phyloP scores from a whole-genome alignment of 2,797 vertebrate species.

The Takifugu rubripes region DNA sequence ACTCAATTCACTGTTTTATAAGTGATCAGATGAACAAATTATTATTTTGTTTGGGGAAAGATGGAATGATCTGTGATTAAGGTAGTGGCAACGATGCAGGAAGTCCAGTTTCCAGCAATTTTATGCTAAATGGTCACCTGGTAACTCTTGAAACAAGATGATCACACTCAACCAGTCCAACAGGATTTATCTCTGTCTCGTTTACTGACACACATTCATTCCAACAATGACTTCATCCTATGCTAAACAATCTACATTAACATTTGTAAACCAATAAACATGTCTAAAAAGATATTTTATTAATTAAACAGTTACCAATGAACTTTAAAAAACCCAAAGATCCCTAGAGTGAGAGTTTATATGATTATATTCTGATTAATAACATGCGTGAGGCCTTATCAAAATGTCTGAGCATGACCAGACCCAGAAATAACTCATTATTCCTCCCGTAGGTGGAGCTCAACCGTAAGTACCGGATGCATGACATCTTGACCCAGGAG shows the following conservation, averaged over 20 bases:
- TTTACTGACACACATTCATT: neutral
- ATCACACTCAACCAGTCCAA: neutral
- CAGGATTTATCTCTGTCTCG: neutral
- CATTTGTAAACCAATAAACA: no score
- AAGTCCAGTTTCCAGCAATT: neutral
- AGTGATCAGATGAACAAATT: no score
- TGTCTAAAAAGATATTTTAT: no score
- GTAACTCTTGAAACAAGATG: neutral
- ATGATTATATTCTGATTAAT: neutral
- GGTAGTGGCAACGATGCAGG: neutral
- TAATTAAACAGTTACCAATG: no score
- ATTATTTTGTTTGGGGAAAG: no score
- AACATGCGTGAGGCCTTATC: neutral
- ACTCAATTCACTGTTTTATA: no score
- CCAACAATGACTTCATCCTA: no score
- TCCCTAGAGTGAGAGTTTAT: neutral
- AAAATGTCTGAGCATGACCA: neutral
- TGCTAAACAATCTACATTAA: no score
- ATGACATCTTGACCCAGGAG: slow-evolving; percentile 82
- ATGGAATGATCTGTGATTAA: no score
- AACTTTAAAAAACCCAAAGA: neutral
- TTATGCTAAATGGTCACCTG: neutral
- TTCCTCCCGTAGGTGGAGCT: slow-evolving; percentile 81
- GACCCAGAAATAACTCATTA: neutral
- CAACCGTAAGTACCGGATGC: slow-evolving; percentile 89